These are phyloP conservation scores for Eulithis prunata DNA, from an alignment of 2,888 invertebrate species.

Conservation along the genomic window DNA sequence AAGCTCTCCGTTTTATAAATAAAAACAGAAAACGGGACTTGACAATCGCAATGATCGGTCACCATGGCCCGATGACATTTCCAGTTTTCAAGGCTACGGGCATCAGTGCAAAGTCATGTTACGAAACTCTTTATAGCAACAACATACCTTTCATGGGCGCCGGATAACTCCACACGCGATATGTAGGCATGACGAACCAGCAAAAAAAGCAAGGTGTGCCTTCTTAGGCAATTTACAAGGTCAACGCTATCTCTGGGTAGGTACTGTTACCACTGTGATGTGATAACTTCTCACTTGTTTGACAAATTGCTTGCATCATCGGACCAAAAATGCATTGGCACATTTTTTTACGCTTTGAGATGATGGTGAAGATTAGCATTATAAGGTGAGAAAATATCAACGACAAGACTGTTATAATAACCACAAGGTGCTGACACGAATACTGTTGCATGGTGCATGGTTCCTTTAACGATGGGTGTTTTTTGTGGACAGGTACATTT, in stretches of 20 bases:
- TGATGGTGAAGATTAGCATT: neutral
- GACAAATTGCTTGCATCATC: slow-evolving; percentile 14
- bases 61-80: slow-evolving; percentile 33
- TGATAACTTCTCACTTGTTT: slow-evolving; percentile 3
- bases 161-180: neutral
- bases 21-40: neutral
- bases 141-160: slow-evolving; percentile 1
- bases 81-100: slow-evolving; percentile 33
- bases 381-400: neutral
- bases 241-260: slow-evolving; percentile 19
- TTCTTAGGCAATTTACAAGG: slow-evolving; percentile 18
- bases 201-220: slow-evolving; percentile 14
- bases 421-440: too few relatives aligned
- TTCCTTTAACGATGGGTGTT: neutral
- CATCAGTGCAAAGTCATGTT: slow-evolving; percentile 30
- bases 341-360: neutral
- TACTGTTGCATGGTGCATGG: too few relatives aligned
- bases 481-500: slow-evolving; percentile 86
- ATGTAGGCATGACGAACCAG: slow-evolving; percentile 1
- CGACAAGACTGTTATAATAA: too few relatives aligned
- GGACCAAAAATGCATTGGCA: slow-evolving; percentile 4
- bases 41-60: neutral
- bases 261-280: slow-evolving; percentile 10
- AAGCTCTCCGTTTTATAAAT: neutral
- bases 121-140: slow-evolving; percentile 10